Evolutionary conservation across 2,888 invertebrate genomes (phyloP).

Genomic region (Mesochorus sp.): DNA sequence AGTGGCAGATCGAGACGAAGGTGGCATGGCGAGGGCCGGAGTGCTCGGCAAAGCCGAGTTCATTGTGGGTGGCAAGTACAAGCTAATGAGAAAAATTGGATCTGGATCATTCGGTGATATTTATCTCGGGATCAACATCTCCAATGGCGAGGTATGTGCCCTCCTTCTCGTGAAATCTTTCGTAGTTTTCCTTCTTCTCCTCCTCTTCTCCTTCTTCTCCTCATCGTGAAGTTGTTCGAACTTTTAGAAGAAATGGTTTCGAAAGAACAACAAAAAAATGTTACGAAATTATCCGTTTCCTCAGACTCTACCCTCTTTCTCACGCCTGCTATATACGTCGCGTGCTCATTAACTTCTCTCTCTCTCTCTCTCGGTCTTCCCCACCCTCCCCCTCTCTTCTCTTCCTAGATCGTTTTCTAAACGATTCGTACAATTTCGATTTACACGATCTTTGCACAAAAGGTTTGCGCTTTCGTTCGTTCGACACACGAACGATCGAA

Average conservation of each 20-base stretch:
- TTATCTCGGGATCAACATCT: slow-evolving; percentile 95
- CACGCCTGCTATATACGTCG: slow-evolving; percentile 32
- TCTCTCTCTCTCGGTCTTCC: slow-evolving; percentile 17
- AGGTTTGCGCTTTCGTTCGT: not conserved
- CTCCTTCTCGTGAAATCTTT: slow-evolving; percentile 18
- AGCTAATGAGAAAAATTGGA: slow-evolving; percentile 97
- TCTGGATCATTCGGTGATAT: slow-evolving; percentile 99
- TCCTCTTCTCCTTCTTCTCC: slow-evolving; percentile 1
- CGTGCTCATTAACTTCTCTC: slow-evolving; percentile 41
- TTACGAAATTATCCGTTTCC: slow-evolving; percentile 28
- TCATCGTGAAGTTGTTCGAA: not conserved
- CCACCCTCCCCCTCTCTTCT: slow-evolving; percentile 18
- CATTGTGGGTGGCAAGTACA: slow-evolving; percentile 95
- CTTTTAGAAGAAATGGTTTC: not conserved
- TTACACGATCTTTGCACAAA: slow-evolving; percentile 36
- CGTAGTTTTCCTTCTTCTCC: not conserved
- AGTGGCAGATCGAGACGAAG: slow-evolving; percentile 50
- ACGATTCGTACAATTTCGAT: slow-evolving; percentile 14
- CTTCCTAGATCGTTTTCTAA: slow-evolving; percentile 4
- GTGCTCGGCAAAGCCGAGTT: slow-evolving; percentile 86
- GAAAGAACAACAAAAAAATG: not conserved
- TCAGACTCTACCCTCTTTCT: slow-evolving; percentile 37
- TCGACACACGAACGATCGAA: not conserved
- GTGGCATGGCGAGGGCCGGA: slow-evolving; percentile 71
- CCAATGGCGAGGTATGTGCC: slow-evolving; percentile 91